Base-by-base conservation (phyloP, 1,140 invertebrate genomes). In the Orchesella cincta region DNA sequence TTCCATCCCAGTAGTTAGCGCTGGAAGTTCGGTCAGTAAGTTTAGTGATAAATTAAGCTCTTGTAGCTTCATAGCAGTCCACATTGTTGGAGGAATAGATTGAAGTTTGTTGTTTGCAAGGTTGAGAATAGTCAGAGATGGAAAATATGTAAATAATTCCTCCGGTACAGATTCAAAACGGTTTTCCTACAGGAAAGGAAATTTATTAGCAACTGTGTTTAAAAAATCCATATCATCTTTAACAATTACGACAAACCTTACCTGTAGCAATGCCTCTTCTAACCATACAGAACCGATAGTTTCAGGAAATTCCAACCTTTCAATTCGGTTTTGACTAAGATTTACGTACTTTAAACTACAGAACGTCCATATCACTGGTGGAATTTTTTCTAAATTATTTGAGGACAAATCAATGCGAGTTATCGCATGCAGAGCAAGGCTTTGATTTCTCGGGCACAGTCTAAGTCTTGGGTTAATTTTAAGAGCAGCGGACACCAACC, bases 21-120 rank as follows among this genome's bases (percentile, higher is more conserved):
- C 87, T 0, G 95, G 95, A 35, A 99, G 86, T 80, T 93, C 91
- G 52, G 89, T 89, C 1, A 98, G 85, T n/a, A 95, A 87, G 88
- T 99, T 99, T 79, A 97, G 91, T 0, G 95, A 92, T 0, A 92
- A 91, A 85, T 98, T 98, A 16, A 99, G 85, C 85, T 98, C 96
- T 76, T 93, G 90, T 31, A 98, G 86, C 78, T 92, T 92, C 0
- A 94, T 93, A 0, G 94, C 90, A n/a, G 89, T 86, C 98, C 98
- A 99, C 85, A 99, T 88, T 76, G 92, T 91, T 67, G 91, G 89
- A n/a, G 90, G 90, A 34, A 91, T 79, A 29, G 70, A 84, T 57
- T 93, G 92, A n/a, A 99, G 86, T 84, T 95, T 95, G 85, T 99
- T 99, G 83, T 97, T 95, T 0, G 95, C 95, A 0, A 97, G 90